Conservation (phyloP, 2,888 invertebrate genomes). For the Agrotis exclamationis region DNA sequence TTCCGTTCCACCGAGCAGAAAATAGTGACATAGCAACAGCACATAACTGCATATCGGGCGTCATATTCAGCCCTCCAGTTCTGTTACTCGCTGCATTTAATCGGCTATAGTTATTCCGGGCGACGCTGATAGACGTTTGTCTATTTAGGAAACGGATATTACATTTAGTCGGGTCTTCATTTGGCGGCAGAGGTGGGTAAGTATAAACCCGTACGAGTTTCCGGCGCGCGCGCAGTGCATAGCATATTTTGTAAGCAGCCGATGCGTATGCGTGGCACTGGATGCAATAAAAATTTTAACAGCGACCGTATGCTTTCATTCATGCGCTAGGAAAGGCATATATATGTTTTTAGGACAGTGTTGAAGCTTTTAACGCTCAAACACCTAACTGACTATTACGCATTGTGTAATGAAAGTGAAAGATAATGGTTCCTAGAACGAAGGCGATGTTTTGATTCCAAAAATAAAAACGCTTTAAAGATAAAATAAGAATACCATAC, state of each 20-base stretch:
- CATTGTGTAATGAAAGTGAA: conserved; percentile 51
- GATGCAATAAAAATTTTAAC: conserved; percentile 86
- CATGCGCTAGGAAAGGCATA: conserved; percentile 74
- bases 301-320: conserved; percentile 84
- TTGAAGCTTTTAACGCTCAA: conserved; percentile 53
- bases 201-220: conserved; percentile 88
- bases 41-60: conserved; percentile 63
- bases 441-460: conserved; percentile 27
- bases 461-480: conserved; percentile 38
- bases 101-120: conserved; percentile 89
- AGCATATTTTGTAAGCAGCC: conserved; percentile 88
- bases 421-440: conserved; percentile 36
- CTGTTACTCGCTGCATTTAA: conserved; percentile 82
- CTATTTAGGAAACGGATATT: conserved; percentile 91
- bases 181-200: conserved; percentile 89
- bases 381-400: conserved; percentile 41
- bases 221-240: conserved; percentile 88
- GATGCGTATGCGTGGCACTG: conserved; percentile 82
- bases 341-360: conserved; percentile 81
- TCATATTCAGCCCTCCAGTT: conserved; percentile 71
- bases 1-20: conserved; percentile 68
- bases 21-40: conserved; percentile 68
- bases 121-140: conserved; percentile 89
- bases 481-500: conserved; percentile 20
- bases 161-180: conserved; percentile 90